Evolutionary conservation across 1,140 invertebrate species (phyloP), one percentile per base, ranked within the genome.

Genomic region (Bombus pyrosoma): DNA sequence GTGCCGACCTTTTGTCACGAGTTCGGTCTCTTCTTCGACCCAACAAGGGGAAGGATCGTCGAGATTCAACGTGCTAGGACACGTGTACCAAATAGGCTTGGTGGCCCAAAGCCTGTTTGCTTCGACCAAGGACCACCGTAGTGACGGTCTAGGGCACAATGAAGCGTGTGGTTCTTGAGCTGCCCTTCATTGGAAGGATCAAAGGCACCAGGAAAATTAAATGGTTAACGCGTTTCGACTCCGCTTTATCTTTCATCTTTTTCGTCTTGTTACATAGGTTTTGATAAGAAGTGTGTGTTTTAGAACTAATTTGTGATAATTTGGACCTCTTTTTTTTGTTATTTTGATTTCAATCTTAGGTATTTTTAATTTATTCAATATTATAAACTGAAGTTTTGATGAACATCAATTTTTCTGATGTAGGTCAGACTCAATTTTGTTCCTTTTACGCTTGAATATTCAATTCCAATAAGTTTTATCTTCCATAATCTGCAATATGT

Each of bases 1-100:
- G 91, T 91, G 90, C 68, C 83, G 85, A 57, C 18, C 83, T 83
- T 88, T 89, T 92, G 89, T 92, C 79, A 59, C 39, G 32, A 53
- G 66, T 39, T 37, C 39, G 34, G 78, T 72, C 76, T 85, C 86
- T 90, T 39, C 66, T 37, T 85, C 81, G 82, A 79, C 28, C 68
- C 76, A 72, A 68, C 62, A 25, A 39, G 71, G 83, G 86, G 92
- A 91, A 88, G 91, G 89, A 89, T 91, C 85, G 81, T 37, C 41
- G 81, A 81, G 86, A 91, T 92, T 91, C 83, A 87, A 90, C 89
- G 91, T 89, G 86, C 89, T 78, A 91, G 74, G 92, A 92, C 92
- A 93, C 92, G 92, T 93, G 92, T 93, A 92, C 53, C 81, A 92
- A 93, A 93, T 93, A 93, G 92, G 92, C 89, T 93, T 92, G 92